phyloP scores from a whole-genome alignment of 1,140 invertebrate genomes.

The Bombus turneri region DNA sequence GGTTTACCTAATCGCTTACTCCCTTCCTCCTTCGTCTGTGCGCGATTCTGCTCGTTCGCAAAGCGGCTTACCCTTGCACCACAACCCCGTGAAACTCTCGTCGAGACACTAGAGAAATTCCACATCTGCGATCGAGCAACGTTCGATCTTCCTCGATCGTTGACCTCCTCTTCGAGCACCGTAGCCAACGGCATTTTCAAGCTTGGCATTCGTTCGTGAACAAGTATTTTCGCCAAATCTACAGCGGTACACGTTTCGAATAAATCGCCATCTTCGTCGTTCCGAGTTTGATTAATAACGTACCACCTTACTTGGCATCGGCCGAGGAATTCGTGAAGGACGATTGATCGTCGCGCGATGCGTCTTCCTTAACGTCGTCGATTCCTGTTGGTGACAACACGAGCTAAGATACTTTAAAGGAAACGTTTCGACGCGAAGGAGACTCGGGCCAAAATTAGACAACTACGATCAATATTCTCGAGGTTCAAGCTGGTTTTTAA shows the following conservation, averaged over 20 bases:
- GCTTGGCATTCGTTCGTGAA: too few relatives aligned
- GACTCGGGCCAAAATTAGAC: neutral
- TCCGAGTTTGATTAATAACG: conserved; percentile 34
- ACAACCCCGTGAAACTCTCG: conserved; percentile 44
- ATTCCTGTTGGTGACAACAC: too few relatives aligned
- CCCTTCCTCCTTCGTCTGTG: conserved; percentile 64
- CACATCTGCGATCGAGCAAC: conserved; percentile 40
- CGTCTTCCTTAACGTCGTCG: neutral
- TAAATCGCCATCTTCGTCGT: conserved; percentile 22
- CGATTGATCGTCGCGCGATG: conserved; percentile 21
- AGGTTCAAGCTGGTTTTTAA: neutral
- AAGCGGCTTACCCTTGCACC: conserved; percentile 81
- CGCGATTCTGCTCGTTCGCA: conserved; percentile 76
- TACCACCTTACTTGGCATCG: conserved; percentile 48
- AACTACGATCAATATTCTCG: neutral
- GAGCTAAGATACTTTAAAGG: neutral
- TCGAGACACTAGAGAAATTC: conserved; percentile 45
- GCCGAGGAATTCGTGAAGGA: neutral
- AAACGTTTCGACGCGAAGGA: neutral
- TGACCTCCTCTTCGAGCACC: neutral
- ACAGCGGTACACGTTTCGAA: neutral
- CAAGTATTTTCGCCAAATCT: conserved; percentile 10
- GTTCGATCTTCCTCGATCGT: conserved; percentile 31
- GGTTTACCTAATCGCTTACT: conserved; percentile 82
- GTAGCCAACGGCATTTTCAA: neutral